Evolutionary conservation across 1,140 invertebrate genomes (phyloP).

Genomic region (Drosophila sucinea): DNA sequence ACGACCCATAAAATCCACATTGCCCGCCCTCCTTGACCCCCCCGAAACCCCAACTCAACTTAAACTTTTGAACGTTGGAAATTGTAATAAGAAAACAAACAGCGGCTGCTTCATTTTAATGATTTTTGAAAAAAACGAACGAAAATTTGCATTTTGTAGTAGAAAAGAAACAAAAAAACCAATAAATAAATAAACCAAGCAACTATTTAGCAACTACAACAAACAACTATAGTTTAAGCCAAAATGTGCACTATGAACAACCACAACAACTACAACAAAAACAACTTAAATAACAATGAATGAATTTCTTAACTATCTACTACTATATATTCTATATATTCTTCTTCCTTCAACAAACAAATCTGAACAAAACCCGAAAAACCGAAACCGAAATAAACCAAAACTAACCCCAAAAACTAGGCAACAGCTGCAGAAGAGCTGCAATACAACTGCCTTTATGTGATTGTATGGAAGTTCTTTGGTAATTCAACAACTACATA

Average conservation of each 20-base stretch:
- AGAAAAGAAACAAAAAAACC: conserved; percentile 29
- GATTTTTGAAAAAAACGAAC: conserved; percentile 52
- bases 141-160: conserved; percentile 73
- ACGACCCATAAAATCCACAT: not conserved
- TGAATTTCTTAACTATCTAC: conserved; percentile 15
- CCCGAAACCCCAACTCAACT: not conserved
- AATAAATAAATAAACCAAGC: conserved; percentile 3
- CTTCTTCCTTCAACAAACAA: conserved; percentile 37
- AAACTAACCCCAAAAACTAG: conserved; percentile 64
- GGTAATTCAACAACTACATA: conserved; percentile 75
- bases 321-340: conserved; percentile 33
- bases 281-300: conserved; percentile 23
- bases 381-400: conserved; percentile 27
- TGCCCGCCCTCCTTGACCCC: not conserved
- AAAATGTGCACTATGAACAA: conserved; percentile 23
- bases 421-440: conserved; percentile 80
- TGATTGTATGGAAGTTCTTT: conserved; percentile 82
- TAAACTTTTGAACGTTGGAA: conserved; percentile 2
- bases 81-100: conserved; percentile 32
- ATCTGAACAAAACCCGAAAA: conserved; percentile 27
- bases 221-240: conserved; percentile 26
- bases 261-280: conserved; percentile 4
- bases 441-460: conserved; percentile 82
- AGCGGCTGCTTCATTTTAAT: conserved; percentile 57
- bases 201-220: conserved; percentile 10